A percentile compares a stretch with the other conserved stretches of the same genome.
phyloP scores from a whole-genome alignment of 2,888 invertebrate genomes.

The Conchocele bisecta region DNA sequence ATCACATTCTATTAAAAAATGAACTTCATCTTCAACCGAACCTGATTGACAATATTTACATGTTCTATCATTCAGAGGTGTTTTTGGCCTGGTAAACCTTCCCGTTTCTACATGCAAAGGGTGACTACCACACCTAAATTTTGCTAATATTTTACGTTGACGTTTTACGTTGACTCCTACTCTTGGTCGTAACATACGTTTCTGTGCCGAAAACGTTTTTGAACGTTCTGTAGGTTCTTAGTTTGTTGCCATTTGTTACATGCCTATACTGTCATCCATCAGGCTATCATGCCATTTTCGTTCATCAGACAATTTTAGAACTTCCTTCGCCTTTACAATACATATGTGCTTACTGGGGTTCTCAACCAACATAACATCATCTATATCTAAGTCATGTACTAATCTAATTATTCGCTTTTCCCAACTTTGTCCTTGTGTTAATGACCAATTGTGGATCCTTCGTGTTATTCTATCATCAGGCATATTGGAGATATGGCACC shows the following conservation, averaged over 20 bases:
- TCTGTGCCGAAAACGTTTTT: neutral
- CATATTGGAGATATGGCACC: neutral
- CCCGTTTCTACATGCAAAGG: slow-evolving; percentile 5
- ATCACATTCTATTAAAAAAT: slow-evolving; percentile 4
- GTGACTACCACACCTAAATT: slow-evolving; percentile 3
- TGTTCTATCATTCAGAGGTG: neutral
- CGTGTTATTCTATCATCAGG: slow-evolving; percentile 4
- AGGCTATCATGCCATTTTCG: neutral
- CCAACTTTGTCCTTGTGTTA: neutral
- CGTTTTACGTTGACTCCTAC: too few species aligned
- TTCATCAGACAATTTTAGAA: neutral
- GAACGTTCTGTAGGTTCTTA: slow-evolving; percentile 4
- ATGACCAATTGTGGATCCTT: neutral
- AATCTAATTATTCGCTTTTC: slow-evolving; percentile 1
- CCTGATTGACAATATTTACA: neutral
- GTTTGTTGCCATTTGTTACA: slow-evolving; percentile 3
- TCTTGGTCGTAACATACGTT: neutral
- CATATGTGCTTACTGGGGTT: neutral
- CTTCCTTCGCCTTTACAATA: neutral
- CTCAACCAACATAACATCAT: neutral
- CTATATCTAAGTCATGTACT: neutral
- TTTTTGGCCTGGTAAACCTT: slow-evolving; percentile 6
- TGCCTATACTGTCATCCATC: neutral
- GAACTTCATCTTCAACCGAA: neutral
- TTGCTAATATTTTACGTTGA: neutral